A percentile compares a stretch with the other conserved stretches of the same genome.
Evolutionary conservation across 2,113 vertebrate species (phyloP).

Genomic region (Lipophrys pholis): DNA sequence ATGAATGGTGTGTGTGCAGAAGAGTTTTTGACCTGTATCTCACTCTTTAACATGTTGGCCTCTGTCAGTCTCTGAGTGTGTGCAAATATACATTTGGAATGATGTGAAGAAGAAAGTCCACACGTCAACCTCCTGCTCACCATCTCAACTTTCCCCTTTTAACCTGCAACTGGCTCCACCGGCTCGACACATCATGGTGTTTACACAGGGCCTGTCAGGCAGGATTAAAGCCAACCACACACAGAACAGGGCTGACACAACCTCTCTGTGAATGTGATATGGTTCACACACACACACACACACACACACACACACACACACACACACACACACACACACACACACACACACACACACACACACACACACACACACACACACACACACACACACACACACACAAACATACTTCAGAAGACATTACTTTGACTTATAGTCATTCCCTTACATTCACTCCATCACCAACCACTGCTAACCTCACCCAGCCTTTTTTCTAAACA

Average conservation of each 20-base stretch:
- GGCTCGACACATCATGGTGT: constrained; percentile 22
- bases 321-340: too few relatives aligned
- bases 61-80: constrained; percentile 3
- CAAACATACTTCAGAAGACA: constrained; percentile 8
- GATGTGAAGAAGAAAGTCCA: not conserved
- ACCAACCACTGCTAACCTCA: not conserved
- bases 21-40: not conserved
- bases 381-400: not conserved
- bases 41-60: not conserved
- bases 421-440: not conserved
- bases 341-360: too few relatives aligned
- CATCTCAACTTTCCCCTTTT: constrained; percentile 38
- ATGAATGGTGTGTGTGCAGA: too few relatives aligned
- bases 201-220: constrained; percentile 48
- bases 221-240: constrained; percentile 30
- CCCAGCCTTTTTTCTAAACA: not conserved
- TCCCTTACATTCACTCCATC: not conserved
- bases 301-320: not conserved
- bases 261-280: constrained; percentile 38
- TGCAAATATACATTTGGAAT: not conserved
- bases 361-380: constrained; percentile 9
- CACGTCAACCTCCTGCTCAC: constrained; percentile 14
- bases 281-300: constrained; percentile 5
- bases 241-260: constrained; percentile 3
- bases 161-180: constrained; percentile 12